These are phyloP conservation scores for Nymphicus hollandicus DNA, from an alignment of 2,113 vertebrate genomes.

Conservation along the genomic window DNA sequence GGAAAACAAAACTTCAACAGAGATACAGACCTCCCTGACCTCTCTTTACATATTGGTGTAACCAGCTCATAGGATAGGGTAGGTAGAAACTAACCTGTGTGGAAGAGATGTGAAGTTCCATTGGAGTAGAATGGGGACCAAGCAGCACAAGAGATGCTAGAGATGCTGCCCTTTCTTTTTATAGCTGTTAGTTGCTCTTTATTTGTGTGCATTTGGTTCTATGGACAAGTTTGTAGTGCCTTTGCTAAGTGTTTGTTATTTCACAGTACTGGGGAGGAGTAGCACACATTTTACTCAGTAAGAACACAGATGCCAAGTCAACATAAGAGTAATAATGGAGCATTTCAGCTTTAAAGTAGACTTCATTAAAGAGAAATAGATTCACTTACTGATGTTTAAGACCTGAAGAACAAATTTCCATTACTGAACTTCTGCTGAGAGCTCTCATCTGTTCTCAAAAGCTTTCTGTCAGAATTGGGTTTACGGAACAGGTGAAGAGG, in stretches of 20 bases:
- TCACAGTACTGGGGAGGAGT: neutral
- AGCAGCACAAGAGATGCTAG: neutral
- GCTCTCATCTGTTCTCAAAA: neutral
- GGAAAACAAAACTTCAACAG: neutral
- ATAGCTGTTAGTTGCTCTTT: neutral
- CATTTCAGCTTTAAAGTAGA: neutral
- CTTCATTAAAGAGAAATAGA: neutral
- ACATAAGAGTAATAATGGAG: neutral
- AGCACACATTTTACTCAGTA: neutral
- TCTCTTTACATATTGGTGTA: neutral
- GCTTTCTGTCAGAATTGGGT: neutral
- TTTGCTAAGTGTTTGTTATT: neutral
- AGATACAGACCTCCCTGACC: neutral
- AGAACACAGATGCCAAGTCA: neutral
- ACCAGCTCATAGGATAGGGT: neutral
- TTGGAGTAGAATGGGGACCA: fast-evolving
- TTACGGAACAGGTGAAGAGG: neutral
- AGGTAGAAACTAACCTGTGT: neutral
- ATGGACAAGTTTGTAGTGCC: neutral
- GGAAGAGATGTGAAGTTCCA: neutral
- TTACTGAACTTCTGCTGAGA: neutral
- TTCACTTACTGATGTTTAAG: neutral
- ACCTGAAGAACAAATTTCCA: neutral
- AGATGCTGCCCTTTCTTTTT: neutral
- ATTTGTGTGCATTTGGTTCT: neutral